Evolutionary conservation across 2,888 invertebrate species (phyloP).

Genomic region (Cheilosia urbana): DNA sequence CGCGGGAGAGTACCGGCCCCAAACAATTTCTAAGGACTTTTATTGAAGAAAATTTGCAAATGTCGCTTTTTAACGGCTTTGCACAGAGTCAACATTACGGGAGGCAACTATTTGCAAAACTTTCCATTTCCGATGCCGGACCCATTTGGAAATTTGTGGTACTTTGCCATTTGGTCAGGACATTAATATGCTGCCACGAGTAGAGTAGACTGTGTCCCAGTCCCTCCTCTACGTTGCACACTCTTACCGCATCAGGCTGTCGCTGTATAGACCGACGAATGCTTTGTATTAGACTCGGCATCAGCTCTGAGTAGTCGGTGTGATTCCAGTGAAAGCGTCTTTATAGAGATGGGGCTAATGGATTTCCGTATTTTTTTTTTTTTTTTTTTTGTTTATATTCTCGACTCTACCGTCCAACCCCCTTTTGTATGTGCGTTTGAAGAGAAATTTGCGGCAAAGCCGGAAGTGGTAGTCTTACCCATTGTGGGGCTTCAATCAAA

Average conservation of each 20-base stretch:
- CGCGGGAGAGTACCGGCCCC: neutral
- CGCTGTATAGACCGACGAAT: constrained; percentile 16
- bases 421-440: constrained; percentile 17
- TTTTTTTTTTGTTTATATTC: constrained; percentile 34
- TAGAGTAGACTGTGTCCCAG: neutral
- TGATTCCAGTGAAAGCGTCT: constrained; percentile 49
- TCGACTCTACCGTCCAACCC: neutral
- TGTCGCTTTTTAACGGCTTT: constrained; percentile 72
- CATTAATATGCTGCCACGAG: constrained; percentile 71
- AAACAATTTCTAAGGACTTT: constrained; percentile 58
- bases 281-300: constrained; percentile 43
- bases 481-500: constrained; percentile 34
- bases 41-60: constrained; percentile 74
- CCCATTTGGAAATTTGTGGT: constrained; percentile 69
- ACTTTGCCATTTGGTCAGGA: constrained; percentile 72
- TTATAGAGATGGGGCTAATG: constrained; percentile 62
- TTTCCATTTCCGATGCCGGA: constrained; percentile 71
- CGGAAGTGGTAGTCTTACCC: constrained; percentile 54
- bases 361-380: constrained; percentile 65
- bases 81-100: constrained; percentile 45
- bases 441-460: constrained; percentile 54
- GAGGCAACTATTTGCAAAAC: constrained; percentile 72
- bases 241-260: constrained; percentile 17
- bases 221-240: neutral
- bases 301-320: neutral